phyloP scores from a whole-genome alignment of 2,113 vertebrate species.

The Eidolon helvum region DNA sequence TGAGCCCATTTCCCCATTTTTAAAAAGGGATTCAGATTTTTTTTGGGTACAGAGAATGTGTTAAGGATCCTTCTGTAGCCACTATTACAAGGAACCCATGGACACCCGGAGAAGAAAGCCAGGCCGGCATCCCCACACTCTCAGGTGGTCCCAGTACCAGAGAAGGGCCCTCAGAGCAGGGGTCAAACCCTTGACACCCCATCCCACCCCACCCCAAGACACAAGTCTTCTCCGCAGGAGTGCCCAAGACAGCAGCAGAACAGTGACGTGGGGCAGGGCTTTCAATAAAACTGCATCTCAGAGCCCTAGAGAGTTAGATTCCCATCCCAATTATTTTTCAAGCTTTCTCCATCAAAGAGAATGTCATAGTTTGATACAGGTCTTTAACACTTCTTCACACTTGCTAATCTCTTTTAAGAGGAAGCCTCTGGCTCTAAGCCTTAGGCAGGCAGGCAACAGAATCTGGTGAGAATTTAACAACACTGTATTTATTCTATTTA shows the following conservation, averaged over 20 bases:
- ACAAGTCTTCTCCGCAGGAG: not conserved
- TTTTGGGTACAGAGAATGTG: not conserved
- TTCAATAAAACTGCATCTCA: not conserved
- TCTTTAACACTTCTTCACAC: not conserved
- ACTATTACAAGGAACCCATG: not conserved
- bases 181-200: not conserved
- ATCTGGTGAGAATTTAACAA: not conserved
- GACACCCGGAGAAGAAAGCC: not conserved
- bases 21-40: not conserved
- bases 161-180: not conserved
- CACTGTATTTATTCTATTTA: not conserved
- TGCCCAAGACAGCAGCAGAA: fast-evolving
- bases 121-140: not conserved
- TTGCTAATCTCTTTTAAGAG: not conserved
- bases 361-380: not conserved
- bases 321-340: not conserved
- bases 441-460: not conserved
- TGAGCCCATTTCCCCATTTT: not conserved
- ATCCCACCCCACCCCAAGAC: too few relatives aligned
- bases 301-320: not conserved
- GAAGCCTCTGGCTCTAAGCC: not conserved
- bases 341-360: not conserved
- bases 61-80: not conserved
- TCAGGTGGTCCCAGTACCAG: not conserved
- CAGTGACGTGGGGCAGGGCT: not conserved